Evolutionary conservation across 2,113 vertebrate species (phyloP).

Genomic region (Coptodon rendalli): DNA sequence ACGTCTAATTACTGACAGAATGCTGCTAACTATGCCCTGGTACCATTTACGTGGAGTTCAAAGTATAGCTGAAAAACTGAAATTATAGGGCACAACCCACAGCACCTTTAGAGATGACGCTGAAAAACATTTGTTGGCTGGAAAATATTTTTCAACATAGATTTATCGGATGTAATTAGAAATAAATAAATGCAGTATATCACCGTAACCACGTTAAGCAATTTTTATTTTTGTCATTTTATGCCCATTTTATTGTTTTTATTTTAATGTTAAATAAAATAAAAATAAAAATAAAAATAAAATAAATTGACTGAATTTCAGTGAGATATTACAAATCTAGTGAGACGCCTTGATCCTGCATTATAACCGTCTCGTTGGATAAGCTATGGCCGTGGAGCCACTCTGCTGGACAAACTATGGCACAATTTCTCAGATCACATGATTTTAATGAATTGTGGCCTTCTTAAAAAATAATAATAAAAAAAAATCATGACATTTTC

Average conservation of each 20-base stretch:
- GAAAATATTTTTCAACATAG: rapidly evolving
- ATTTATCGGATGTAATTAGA: neutral
- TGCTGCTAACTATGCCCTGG: neutral
- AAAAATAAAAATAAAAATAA: rapidly evolving
- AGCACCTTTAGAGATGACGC: neutral
- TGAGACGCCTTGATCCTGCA: neutral
- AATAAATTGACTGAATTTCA: neutral
- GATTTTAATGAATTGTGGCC: neutral
- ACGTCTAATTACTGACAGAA: neutral
- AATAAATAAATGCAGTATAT: neutral
- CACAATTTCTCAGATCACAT: neutral
- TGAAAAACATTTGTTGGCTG: neutral
- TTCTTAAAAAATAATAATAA: rapidly evolving
- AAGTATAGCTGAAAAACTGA: neutral
- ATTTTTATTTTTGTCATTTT: neutral
- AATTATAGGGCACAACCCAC: neutral
- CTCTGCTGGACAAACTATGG: neutral
- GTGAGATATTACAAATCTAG: neutral
- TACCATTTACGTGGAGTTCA: neutral
- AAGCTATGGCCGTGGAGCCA: rapidly evolving
- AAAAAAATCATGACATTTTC: neutral
- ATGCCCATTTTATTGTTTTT: neutral
- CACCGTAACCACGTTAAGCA: rapidly evolving
- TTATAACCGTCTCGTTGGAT: neutral
- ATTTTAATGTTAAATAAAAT: neutral